phyloP scores from a whole-genome alignment of 1,140 invertebrate species.

The Trinorchestia longiramus region DNA sequence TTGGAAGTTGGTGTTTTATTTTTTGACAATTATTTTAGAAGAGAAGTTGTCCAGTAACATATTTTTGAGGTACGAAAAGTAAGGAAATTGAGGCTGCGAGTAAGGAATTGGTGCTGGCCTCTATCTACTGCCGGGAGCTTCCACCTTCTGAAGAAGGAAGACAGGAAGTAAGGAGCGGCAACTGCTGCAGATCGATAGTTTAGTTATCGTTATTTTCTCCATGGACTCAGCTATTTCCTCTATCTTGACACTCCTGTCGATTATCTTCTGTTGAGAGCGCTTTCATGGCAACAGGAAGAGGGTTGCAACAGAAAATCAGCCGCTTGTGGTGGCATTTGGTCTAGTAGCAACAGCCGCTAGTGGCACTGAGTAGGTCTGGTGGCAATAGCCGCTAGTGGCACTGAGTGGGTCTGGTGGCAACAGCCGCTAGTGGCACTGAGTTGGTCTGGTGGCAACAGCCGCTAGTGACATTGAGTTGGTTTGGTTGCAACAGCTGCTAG shows the following conservation, averaged over 20 bases:
- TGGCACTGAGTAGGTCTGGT: too few species aligned
- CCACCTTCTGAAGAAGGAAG: not conserved
- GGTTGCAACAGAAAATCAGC: not conserved
- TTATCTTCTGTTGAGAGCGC: not conserved
- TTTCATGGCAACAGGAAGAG: not conserved
- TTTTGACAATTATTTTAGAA: not conserved
- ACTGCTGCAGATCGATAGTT: not conserved
- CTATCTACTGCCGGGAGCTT: not conserved
- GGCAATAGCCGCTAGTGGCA: not conserved
- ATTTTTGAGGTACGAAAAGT: not conserved
- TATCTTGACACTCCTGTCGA: not conserved
- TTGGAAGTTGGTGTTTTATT: not conserved
- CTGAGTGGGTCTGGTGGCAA: not conserved
- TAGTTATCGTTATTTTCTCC: too few species aligned
- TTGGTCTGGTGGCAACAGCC: too few species aligned
- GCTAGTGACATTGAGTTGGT: too few species aligned
- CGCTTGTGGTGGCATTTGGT: too few species aligned
- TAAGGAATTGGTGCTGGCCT: not conserved
- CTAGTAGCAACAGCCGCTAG: too few species aligned
- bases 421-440: too few species aligned
- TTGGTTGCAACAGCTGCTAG: too few species aligned
- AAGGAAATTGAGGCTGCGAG: not conserved
- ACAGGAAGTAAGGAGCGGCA: not conserved
- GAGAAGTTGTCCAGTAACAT: not conserved
- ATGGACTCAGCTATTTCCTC: not conserved